Base-by-base conservation (phyloP, 2,113 vertebrate genomes). In the Planiliza haematocheilus region DNA sequence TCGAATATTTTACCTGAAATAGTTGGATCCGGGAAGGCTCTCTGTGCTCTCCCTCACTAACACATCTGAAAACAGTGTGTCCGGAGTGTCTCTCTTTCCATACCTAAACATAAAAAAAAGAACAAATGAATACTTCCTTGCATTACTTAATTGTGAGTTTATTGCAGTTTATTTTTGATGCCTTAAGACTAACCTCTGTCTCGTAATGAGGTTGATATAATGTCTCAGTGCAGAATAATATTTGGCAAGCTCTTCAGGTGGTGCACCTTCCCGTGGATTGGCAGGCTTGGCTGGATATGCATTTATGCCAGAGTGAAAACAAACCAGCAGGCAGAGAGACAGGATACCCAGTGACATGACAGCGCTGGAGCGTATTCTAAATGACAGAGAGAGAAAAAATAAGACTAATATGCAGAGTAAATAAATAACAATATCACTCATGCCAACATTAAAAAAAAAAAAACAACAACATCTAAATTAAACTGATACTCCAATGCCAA, bases 201-300 rank as follows among this genome's bases (percentile, higher is more conserved):
- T 91, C 68, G 97, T 99, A 90, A 99, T 98, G 76, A 99, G 97
- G 81, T 99, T 99, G 93, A 99, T 97, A 92, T 99, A 99, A 91
- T 99, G 96, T 87, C 97, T 95, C 84, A 99, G 89, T 36, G 96
- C 97, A 11, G 95, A 95, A 86, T 97, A 98, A 91, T 98, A 99
- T 93, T 95, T 97, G 90, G 96, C 97, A 81, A 98, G 90, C 67
- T 99, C 97, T 84, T 99, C 97, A 46, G 96, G 95, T 4, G 96
- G 93, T 0, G 97, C 96, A 3, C 95, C 95, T 84, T 97, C 95
- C 7, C 89, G 95, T 0, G 98, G 98, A 79, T 94, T 96, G 88
- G 95, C 89, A 4, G 98, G 98, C 91, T 97, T 98, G 88, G 92
- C 94, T 30, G 97, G 97, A 89, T 98, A 99, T 12, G 94, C 96